A percentile compares a stretch with the other conserved stretches of the same genome.
phyloP scores from a whole-genome alignment of 2,797 vertebrate species.

The Sebastolobus altivelis region DNA sequence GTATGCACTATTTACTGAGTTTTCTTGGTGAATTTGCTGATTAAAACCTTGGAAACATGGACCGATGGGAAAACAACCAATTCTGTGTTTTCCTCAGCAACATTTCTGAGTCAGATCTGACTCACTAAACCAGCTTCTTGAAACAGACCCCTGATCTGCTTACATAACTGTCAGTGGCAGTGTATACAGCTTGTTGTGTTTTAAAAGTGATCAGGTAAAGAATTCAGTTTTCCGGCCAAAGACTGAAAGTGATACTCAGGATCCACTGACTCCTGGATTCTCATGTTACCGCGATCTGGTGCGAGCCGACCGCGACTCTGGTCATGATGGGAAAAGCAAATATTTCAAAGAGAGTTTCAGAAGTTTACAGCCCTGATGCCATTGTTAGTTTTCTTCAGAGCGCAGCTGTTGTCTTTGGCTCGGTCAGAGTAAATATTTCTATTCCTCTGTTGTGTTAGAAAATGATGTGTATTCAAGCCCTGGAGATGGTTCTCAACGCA shows the following conservation, averaged over 20 bases:
- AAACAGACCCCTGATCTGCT: slow-evolving; percentile 3
- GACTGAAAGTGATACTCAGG: neutral
- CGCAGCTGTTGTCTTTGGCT: slow-evolving; percentile 70
- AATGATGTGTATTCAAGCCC: slow-evolving; percentile 62
- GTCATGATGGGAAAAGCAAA: slow-evolving; percentile 54
- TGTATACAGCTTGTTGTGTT: slow-evolving; percentile 1
- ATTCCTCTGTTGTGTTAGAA: slow-evolving; percentile 71
- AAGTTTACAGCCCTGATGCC: slow-evolving; percentile 53
- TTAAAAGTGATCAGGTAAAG: slow-evolving; percentile 24
- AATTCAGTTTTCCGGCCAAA: slow-evolving; percentile 17
- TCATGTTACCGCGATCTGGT: neutral
- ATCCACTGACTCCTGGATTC: neutral
- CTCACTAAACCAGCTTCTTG: neutral
- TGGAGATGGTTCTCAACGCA: slow-evolving; percentile 52
- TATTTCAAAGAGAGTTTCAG: slow-evolving; percentile 51
- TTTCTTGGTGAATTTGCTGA: neutral
- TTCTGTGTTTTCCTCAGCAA: neutral
- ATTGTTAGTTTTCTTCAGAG: slow-evolving; percentile 64
- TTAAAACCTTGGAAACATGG: neutral
- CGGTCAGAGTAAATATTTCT: slow-evolving; percentile 67
- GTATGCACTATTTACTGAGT: neutral
- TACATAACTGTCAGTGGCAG: slow-evolving; percentile 9
- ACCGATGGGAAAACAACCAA: neutral
- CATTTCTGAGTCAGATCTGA: neutral
- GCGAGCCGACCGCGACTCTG: slow-evolving; percentile 7